Evolutionary conservation across 1,140 invertebrate species (phyloP).

Genomic region (Brachystomella parvula): DNA sequence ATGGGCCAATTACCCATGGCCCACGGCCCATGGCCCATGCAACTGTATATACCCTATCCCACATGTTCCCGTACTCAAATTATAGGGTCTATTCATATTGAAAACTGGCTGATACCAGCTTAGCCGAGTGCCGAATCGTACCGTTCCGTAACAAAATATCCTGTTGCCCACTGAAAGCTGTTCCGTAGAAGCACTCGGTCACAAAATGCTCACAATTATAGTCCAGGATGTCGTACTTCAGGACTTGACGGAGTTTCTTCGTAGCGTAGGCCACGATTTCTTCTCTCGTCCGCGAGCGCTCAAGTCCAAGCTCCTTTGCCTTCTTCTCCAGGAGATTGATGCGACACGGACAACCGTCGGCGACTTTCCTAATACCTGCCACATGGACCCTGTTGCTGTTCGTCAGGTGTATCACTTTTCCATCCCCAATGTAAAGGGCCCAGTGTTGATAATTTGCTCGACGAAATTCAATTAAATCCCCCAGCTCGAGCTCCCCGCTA

Average conservation of each 20-base stretch:
- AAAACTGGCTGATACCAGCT: neutral
- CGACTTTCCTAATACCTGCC: neutral
- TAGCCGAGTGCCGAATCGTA: neutral
- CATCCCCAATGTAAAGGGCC: constrained; percentile 6
- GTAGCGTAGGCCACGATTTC: neutral
- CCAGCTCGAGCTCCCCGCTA: neutral
- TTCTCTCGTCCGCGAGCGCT: neutral
- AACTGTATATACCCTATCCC: no score
- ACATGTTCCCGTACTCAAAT: no score
- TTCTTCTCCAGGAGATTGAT: neutral
- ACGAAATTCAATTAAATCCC: constrained; percentile 6
- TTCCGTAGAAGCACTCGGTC: neutral
- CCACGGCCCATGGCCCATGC: no score
- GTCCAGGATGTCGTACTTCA: neutral
- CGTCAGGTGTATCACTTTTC: neutral
- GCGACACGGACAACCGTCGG: neutral
- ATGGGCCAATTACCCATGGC: no score
- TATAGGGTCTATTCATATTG: neutral
- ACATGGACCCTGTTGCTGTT: neutral
- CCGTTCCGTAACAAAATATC: neutral
- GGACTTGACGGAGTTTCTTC: neutral
- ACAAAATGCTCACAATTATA: constrained; percentile 3
- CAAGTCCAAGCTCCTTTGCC: neutral
- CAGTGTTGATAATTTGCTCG: neutral
- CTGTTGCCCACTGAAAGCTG: neutral